Evolutionary conservation across 1,140 invertebrate species (phyloP), one percentile per base, ranked within the genome.

Genomic region (Drosophila ercepeae): DNA sequence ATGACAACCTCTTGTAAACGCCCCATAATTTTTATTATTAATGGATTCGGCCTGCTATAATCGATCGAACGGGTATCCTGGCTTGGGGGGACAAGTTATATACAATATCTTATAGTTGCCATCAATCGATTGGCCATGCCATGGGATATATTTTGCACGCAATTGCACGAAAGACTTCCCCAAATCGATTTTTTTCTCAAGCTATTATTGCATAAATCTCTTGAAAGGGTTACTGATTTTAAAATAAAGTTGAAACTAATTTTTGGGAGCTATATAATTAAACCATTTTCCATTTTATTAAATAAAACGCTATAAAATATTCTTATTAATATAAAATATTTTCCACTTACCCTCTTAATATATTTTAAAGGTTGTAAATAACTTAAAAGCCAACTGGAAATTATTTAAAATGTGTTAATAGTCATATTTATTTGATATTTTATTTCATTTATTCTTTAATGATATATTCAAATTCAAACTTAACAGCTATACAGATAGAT

Each of bases 11-110:
- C 83, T 89, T 89, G 83, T 89, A 72, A 78, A 89, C 83, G 83
- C 83, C 83, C 84, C 83, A 89, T 89, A 83, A 89, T 89, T 88
- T 86, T 88, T 70, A 64, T 86, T 86, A 86, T 86, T 86, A 86
- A 86, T 86, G 77, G 57, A 72, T 51, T 70, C 45, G 58, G 41
- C 48, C 54, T 57, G 63, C 68, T 65, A 84, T 73, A 69, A 77
- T 73, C 57, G 78, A 84, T 67, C 39, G 64, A 68, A 1, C 46
- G 45, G 44, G 13, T 51, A 67, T 44, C 36, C 36, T 13, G n/a
- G 13, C 36, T 14, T 39, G 36, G 14, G 39, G 36, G 39, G n/a
- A 16, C 1, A 13, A 4, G 36, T 4, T 6, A 18, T 18, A 16
- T 39, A 39, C n/a, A 16, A 14, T 18, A 45, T 64, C 63, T 32